phyloP scores from a whole-genome alignment of 2,113 vertebrate genomes.

The Trematocara variabile region DNA sequence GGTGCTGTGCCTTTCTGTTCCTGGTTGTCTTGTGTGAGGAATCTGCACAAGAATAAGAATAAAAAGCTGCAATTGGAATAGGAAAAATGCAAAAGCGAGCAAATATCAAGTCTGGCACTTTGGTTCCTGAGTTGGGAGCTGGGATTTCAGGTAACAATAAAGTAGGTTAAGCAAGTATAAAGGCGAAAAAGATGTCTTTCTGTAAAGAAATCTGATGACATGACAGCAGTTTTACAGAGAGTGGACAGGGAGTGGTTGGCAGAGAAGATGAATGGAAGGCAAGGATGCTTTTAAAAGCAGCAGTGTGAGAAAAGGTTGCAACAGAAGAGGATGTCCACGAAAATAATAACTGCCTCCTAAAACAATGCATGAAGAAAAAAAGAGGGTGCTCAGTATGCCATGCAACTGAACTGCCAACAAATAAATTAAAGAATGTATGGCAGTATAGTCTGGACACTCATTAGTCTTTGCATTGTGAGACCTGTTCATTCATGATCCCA shows the following conservation, averaged over 20 bases:
- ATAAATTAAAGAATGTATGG: neutral
- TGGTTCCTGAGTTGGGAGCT: neutral
- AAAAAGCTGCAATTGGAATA: constrained; percentile 12
- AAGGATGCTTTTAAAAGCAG: constrained; percentile 81
- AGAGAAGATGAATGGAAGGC: constrained; percentile 83
- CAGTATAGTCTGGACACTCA: neutral
- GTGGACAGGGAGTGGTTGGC: constrained; percentile 88
- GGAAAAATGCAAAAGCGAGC: neutral
- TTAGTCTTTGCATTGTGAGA: constrained; percentile 53
- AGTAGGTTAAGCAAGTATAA: neutral
- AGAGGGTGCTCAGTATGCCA: neutral
- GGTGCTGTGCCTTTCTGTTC: constrained; percentile 80
- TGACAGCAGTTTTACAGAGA: constrained; percentile 87
- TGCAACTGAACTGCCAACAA: neutral
- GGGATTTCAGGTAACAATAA: neutral
- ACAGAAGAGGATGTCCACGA: neutral
- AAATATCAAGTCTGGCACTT: neutral
- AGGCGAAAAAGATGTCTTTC: neutral
- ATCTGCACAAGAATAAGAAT: constrained; percentile 59
- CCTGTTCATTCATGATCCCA: constrained; percentile 94
- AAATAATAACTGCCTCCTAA: neutral
- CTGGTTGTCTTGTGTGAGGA: constrained; percentile 78
- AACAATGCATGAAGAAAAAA: neutral
- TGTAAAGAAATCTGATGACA: neutral
- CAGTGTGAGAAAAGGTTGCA: constrained; percentile 51